Conservation (phyloP, 2,113 vertebrate species). For the Brienomyrus longianalis region DNA sequence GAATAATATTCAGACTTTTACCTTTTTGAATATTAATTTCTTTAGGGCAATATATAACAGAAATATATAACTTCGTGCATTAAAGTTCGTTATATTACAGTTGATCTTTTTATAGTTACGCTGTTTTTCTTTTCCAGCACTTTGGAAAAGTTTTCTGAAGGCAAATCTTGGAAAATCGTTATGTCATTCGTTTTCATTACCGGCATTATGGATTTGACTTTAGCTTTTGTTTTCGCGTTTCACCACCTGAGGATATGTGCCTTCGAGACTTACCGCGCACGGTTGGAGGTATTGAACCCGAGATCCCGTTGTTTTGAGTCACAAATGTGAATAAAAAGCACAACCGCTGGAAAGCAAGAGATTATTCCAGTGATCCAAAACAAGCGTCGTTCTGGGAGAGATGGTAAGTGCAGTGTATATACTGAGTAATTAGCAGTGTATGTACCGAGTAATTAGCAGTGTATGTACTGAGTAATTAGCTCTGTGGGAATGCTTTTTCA, state of each 20-base stretch:
- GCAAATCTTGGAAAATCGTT: not conserved
- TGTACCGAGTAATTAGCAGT: not conserved
- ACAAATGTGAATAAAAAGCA: conserved; percentile 42
- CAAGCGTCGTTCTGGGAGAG: conserved; percentile 4
- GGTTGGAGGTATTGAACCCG: conserved; percentile 51
- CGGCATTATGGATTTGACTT: conserved; percentile 31
- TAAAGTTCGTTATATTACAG: not conserved
- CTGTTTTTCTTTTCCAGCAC: not conserved
- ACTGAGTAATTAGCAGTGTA: not conserved
- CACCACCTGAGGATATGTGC: conserved; percentile 36
- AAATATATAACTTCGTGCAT: not conserved
- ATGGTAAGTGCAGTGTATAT: conserved; percentile 32
- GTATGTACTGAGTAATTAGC: not conserved
- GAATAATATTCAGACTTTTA: not conserved
- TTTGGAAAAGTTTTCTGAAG: not conserved
- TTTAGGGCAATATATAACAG: not conserved
- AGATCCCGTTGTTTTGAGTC: conserved; percentile 33
- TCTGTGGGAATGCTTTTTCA: too few species aligned
- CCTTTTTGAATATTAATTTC: not conserved
- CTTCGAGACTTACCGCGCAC: conserved; percentile 23
- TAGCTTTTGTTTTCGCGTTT: conserved; percentile 41
- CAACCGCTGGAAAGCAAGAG: conserved; percentile 12
- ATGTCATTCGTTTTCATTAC: conserved; percentile 12
- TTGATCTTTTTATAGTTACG: not conserved
- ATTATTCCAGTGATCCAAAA: conserved; percentile 11